Conservation (phyloP, 2,797 vertebrate genomes). For the Synaphobranchus kaupii region DNA sequence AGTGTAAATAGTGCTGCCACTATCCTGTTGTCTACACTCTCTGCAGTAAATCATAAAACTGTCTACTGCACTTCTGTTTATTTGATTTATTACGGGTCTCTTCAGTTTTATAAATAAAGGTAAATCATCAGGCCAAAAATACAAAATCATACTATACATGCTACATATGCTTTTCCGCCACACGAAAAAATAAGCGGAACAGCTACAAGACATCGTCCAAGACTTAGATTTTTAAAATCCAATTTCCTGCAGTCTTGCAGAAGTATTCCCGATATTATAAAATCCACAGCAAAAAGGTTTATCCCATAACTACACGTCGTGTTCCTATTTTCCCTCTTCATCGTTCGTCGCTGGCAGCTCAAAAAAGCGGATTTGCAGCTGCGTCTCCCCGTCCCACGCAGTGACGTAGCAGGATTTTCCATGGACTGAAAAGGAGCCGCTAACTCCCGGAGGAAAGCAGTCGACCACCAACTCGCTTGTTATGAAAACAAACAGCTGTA, state of each 20-base stretch:
- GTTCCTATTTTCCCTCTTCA: neutral
- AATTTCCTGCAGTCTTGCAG: neutral
- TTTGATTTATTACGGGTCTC: slow-evolving; percentile 18
- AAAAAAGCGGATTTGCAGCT: neutral
- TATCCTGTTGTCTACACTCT: neutral
- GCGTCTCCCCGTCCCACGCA: neutral
- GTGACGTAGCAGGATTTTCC: neutral
- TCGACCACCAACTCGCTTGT: neutral
- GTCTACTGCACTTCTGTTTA: slow-evolving; percentile 10
- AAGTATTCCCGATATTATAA: neutral
- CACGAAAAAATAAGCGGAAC: neutral
- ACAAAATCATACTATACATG: neutral
- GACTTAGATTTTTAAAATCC: neutral
- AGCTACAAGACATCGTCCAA: neutral
- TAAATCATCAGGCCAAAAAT: neutral
- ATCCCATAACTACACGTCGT: neutral
- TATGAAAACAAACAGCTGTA: neutral
- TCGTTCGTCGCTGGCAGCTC: neutral
- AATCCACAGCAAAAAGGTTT: neutral
- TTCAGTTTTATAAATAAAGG: slow-evolving; percentile 9
- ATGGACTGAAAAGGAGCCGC: neutral
- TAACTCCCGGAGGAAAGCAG: neutral
- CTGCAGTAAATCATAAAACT: neutral
- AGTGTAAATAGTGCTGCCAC: neutral
- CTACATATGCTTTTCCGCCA: neutral